Evolutionary conservation across 2,797 vertebrate genomes (phyloP).

Genomic region (Ceyx erithaca): DNA sequence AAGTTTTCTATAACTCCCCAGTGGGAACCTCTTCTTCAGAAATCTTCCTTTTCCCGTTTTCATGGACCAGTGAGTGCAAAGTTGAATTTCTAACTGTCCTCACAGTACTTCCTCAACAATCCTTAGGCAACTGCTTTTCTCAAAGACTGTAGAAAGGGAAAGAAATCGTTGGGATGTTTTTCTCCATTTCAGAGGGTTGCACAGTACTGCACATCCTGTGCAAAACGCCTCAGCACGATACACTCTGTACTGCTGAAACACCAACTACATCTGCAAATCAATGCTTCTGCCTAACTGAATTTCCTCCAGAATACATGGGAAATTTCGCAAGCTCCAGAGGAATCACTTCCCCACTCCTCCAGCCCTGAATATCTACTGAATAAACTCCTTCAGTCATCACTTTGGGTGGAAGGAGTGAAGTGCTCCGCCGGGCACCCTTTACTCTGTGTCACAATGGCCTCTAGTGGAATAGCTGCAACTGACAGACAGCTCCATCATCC

Average conservation of each 20-base stretch:
- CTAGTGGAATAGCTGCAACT: conserved; percentile 84
- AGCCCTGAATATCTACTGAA: background rate
- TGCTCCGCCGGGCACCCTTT: conserved; percentile 8
- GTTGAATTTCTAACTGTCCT: background rate
- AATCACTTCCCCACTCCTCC: background rate
- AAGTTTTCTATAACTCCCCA: background rate
- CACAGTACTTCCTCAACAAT: background rate
- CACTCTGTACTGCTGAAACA: background rate
- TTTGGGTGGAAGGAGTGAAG: background rate
- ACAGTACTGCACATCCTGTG: background rate
- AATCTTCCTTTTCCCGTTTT: background rate
- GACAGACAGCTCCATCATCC: conserved; percentile 88
- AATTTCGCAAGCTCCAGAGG: conserved; percentile 22
- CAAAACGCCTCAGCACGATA: background rate
- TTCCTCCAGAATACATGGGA: background rate
- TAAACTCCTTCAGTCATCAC: background rate
- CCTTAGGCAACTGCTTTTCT: background rate
- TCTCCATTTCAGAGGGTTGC: background rate
- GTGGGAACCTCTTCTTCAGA: background rate
- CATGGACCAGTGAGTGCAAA: background rate
- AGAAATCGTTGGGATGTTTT: background rate
- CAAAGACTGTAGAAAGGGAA: background rate
- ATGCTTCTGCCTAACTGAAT: background rate
- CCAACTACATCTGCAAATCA: background rate
- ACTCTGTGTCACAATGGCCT: conserved; percentile 84